Evolutionary conservation across 2,797 vertebrate genomes (phyloP), one percentile per base, ranked within the genome.

Genomic region (Staurois parvus): DNA sequence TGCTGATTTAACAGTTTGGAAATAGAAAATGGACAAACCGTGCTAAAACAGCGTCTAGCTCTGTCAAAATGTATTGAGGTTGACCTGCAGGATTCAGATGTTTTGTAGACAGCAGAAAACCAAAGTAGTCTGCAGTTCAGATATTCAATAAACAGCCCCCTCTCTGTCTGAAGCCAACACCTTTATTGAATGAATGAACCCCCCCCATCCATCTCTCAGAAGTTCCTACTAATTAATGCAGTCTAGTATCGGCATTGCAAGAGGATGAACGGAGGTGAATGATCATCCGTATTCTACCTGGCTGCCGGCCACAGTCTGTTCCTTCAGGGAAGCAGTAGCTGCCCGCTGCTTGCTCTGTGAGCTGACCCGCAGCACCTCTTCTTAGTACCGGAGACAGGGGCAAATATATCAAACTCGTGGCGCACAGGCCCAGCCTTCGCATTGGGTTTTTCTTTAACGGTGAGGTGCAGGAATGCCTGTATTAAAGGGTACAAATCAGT

Each of bases 151-250:
- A 4, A 3, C 29, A 66, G 10, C 2, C 48, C 73, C n/a, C 21
- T 77, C 70, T 32, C 67, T 76, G 28, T 42, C 72, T 28, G 7
- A 6, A 48, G n/a, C 64, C 24, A 48, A 48, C 52, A 64, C 30
- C 32, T 42, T 69, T 56, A 19, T 66, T 37, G 12, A 10, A 24
- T 40, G 69, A 11, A 32, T 19, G 62, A 2, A 64, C 70, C 84
- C 72, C 79, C 84, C 48, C 79, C 21, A 86, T 86, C 79, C 79
- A 76, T 82, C 84, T 76, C 79, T 29, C 45, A 76, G 64, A 52
- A 85, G 42, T 76, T 69, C 56, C 84, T 76, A 78, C 73, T 86
- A 86, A 86, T 86, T 77, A 86, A 81, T 52, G 73, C 84, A 66
- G 52, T 52, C 70, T n/a, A 76, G 72, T 77, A 67, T 72, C 32